Evolutionary conservation across 2,797 vertebrate genomes (phyloP), one percentile per base, ranked within the genome.

Genomic region (Caiman crocodilus): DNA sequence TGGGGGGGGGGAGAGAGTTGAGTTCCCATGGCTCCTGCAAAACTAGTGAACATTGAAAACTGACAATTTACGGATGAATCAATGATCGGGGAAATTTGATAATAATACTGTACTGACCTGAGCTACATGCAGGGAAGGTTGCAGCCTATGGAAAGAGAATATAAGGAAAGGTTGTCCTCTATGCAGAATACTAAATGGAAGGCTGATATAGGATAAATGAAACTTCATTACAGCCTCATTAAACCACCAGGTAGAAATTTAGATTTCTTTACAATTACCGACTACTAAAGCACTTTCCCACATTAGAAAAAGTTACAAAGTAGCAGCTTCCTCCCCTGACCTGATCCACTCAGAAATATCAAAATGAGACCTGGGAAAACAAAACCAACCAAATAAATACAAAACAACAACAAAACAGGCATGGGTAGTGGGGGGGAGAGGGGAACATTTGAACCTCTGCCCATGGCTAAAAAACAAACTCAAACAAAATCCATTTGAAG

Each of bases 1-100:
- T 87, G 84, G 42, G 10, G 42, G 42, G 42, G 42, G 42, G 42
- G 42, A 50, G 42, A 50, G 42, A 50, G 9, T 50, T 10, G n/a
- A 87, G 75, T 96, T 97, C 96, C 94, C 93, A 92, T 95, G 90
- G 77, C 91, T 97, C 89, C 92, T 73, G 95, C 97, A 94, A 84
- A 96, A 94, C 97, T 97, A 96, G 87, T 93, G 94, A 95, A 89
- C 90, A 93, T 91, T 79, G 87, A 94, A 61, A 93, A 80, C 12
- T 94, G 94, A 90, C 80, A 96, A 96, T 95, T 87, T 95, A 69
- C 74, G 84, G 64, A 55, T 94, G 94, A 90, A 96, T 97, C 94
- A 97, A 96, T 97, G 81, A 88, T 73, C 80, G 90, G 28, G 6
- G 35, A 92, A 83, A 96, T 69, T 65, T 92, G 69, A 42, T 90